Percentiles rank a stretch among this genome's conserved stretches.
Conservation (phyloP, 2,888 invertebrate species). For the Ommatoiulus sabulosus region DNA sequence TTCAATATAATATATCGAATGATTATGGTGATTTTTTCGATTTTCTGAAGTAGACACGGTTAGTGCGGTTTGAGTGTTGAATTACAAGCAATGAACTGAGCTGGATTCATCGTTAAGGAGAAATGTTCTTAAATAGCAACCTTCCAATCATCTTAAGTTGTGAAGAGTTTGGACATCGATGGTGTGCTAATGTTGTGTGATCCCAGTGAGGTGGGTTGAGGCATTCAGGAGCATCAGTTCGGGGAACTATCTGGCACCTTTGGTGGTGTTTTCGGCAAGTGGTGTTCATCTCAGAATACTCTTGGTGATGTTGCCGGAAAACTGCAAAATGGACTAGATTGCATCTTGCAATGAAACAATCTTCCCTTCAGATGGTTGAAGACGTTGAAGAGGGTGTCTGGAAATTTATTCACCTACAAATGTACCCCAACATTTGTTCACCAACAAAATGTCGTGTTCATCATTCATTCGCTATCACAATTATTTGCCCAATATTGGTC, state of each 20-base stretch:
- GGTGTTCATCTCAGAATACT: no score
- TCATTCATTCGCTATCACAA: no score
- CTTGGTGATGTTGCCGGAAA: no score
- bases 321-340: no score
- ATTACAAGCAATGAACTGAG: neutral
- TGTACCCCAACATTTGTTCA: no score
- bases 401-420: no score
- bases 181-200: neutral
- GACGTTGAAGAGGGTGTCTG: no score
- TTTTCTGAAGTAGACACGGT: neutral
- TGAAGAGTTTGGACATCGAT: neutral
- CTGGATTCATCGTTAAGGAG: neutral
- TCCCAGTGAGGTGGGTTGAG: neutral
- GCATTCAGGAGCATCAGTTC: neutral
- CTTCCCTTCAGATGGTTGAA: no score
- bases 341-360: no score
- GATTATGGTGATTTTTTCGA: neutral
- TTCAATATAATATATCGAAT: neutral
- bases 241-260: neutral
- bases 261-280: neutral
- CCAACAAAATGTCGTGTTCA: no score
- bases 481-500: no score
- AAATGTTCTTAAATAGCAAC: neutral
- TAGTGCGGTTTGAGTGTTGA: neutral
- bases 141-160: neutral